Percentiles rank a stretch among this genome's conserved stretches.
These are phyloP conservation scores for Cherax quadricarinatus DNA, from an alignment of 1,140 invertebrate species.

Conservation along the genomic window DNA sequence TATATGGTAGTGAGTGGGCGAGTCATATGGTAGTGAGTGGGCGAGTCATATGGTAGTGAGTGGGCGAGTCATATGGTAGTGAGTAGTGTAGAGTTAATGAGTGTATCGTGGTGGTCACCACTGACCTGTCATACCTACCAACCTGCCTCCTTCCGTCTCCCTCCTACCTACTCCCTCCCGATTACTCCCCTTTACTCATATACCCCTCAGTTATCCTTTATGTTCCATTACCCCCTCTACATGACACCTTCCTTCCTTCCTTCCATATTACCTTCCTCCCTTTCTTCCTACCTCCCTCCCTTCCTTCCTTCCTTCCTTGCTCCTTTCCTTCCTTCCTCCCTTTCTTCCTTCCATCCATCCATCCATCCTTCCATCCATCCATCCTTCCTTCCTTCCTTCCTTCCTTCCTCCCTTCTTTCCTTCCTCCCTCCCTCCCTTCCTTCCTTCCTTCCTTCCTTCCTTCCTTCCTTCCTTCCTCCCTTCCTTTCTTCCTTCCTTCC, in stretches of 20 bases:
- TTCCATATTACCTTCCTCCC: background rate
- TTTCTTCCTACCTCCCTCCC: background rate
- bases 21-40: too few relatives aligned
- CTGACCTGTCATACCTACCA: too few relatives aligned
- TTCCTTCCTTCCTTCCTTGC: background rate
- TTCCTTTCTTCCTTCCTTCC: background rate
- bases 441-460: background rate
- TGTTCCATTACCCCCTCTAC: background rate
- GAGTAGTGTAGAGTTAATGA: too few relatives aligned
- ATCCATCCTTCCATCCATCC: too few relatives aligned
- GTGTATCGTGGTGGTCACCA: too few relatives aligned
- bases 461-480: background rate
- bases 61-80: too few relatives aligned
- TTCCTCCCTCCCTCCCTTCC: background rate
- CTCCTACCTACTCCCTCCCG: too few relatives aligned
- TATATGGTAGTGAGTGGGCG: too few relatives aligned
- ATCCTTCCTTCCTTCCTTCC: background rate
- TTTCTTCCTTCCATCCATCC: too few relatives aligned
- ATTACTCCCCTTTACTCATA: too few relatives aligned
- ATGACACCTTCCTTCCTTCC: background rate
- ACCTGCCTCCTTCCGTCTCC: background rate
- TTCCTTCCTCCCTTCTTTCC: background rate
- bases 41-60: too few relatives aligned
- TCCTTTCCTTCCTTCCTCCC: background rate
- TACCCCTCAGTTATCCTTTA: too few relatives aligned